These are phyloP conservation scores for Amphiprion clarkii DNA, from an alignment of 2,797 vertebrate species.

Conservation along the genomic window DNA sequence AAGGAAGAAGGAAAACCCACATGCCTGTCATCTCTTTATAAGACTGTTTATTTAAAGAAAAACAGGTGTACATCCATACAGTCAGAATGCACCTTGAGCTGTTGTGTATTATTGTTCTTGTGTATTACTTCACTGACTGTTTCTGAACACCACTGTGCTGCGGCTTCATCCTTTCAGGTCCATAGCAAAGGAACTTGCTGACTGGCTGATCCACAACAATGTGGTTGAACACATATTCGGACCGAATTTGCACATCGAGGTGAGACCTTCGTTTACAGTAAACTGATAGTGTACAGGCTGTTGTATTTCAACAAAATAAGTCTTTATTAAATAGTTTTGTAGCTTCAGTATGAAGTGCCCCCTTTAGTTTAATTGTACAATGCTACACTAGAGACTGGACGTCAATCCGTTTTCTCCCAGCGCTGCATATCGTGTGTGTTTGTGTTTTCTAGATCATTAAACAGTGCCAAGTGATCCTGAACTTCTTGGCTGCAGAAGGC, in stretches of 20 bases:
- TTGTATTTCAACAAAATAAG: too few species aligned
- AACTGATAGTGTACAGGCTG: too few species aligned
- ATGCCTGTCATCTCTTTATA: too few species aligned
- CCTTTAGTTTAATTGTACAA: neutral
- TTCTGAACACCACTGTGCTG: neutral
- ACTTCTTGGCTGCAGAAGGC: conserved; percentile 98
- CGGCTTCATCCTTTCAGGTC: conserved; percentile 83
- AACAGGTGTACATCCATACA: too few species aligned
- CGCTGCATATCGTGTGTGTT: conserved; percentile 5
- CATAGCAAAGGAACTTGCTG: conserved; percentile 96
- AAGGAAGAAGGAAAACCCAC: too few species aligned
- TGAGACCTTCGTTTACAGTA: conserved; percentile 71
- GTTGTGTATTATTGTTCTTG: too few species aligned
- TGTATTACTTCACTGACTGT: neutral
- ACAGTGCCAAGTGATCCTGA: conserved; percentile 99
- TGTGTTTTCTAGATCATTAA: conserved; percentile 93
- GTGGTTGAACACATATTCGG: conserved; percentile 98
- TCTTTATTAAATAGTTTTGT: too few species aligned
- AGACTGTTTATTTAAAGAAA: too few species aligned
- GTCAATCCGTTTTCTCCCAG: neutral
- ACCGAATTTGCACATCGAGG: conserved; percentile 98
- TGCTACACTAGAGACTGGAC: neutral
- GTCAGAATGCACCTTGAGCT: too few species aligned
- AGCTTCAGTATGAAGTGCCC: too few species aligned
- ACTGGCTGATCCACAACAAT: conserved; percentile 96